Base-by-base conservation (phyloP, 2,797 vertebrate species). In the Mormyrus hasselquistii region DNA sequence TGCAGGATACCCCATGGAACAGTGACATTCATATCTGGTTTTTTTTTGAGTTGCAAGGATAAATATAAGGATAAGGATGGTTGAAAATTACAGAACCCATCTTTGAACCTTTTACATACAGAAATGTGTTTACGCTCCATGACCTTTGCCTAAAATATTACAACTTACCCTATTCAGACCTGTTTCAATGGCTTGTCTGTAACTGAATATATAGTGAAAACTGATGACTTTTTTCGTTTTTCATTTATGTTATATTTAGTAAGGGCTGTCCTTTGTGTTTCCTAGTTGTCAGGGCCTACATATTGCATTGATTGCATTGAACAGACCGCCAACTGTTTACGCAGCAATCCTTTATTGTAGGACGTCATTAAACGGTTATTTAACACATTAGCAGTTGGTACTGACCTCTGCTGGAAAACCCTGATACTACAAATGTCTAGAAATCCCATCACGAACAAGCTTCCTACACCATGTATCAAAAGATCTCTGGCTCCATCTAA, bases 401-500 rank as follows among this genome's bases (percentile, higher is more conserved):
- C 69, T 76, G 69, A 76, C 69, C 34, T 8, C 69, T 76, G 14
- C 34, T 76, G 34, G 69, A 76, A 34, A 76, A 76, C 34, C 34
- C 69, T 76, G 14, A 38, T 76, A 38, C 14, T 76, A 76, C 34
- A 34, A 14, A 41, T 19, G 4, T 76, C 69, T 76, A 76, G 69
- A 76, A 76, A 76, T 41, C 14, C 34, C 29, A 38, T 41, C 34
- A 2, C 12, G 4, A 34, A 69, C 10, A 69, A 69, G 22, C 69
- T 76, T 16, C 12, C 69, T 7, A 34, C 69, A 76, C 4, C 34
- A 0, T 38, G 29, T 38, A 38, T 38, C 34, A 7, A 76, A 76
- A 76, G 69, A 76, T 76, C 34, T 76, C 34, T 76, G 69, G 69
- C 69, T 76, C 69, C 69, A 76, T 76, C 69, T 76, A 76, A 76